phyloP scores from a whole-genome alignment of 2,113 vertebrate genomes.

The Pomatorhinus ruficollis region DNA sequence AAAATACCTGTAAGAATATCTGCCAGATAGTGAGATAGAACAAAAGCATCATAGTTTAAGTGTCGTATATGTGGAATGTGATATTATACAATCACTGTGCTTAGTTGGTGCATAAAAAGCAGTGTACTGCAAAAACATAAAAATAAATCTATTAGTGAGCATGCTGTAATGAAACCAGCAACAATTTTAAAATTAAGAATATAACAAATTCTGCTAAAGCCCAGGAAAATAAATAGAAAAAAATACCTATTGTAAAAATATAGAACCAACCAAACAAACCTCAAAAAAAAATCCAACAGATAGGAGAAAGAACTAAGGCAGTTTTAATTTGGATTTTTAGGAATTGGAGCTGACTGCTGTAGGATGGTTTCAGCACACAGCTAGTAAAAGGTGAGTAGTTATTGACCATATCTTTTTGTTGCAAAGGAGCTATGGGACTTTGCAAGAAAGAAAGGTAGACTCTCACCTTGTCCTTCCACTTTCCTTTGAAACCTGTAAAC shows the following conservation, averaged over 20 bases:
- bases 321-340: not conserved
- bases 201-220: not conserved
- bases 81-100: not conserved
- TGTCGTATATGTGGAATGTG: not conserved
- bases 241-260: not conserved
- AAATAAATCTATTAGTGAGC: not conserved
- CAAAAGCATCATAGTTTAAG: not conserved
- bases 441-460: not conserved
- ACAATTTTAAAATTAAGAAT: not conserved
- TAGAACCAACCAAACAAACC: not conserved
- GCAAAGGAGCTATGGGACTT: not conserved
- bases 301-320: not conserved
- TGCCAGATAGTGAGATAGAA: not conserved
- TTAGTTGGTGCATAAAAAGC: not conserved
- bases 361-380: not conserved
- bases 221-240: not conserved
- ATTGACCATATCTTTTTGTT: not conserved
- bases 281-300: not conserved
- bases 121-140: not conserved
- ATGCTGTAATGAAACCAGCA: not conserved
- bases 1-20: not conserved
- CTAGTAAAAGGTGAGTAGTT: not conserved
- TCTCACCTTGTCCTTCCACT: not conserved
- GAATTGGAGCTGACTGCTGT: not conserved
- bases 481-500: not conserved